Conservation (phyloP, 2,888 invertebrate genomes). For the Mongoloraphidia duomilia region DNA sequence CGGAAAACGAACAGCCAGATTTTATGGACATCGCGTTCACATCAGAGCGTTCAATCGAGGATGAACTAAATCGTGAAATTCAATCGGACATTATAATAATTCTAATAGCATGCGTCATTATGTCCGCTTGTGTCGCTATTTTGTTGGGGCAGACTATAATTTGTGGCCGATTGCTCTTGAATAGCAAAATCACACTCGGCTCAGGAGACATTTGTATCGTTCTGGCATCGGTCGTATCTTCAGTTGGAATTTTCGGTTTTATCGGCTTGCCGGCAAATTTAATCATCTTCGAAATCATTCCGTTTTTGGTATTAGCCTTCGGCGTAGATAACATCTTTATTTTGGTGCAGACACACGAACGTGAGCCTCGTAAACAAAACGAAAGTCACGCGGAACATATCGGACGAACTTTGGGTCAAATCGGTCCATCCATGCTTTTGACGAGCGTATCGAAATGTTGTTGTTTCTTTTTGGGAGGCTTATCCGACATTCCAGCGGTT, state of each 20-base stretch:
- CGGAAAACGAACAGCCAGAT: conserved; percentile 41
- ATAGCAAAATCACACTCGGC: conserved; percentile 92
- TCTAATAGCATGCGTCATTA: conserved; percentile 85
- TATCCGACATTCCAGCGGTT: conserved; percentile 97
- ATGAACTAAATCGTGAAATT: conserved; percentile 85
- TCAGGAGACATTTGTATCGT: conserved; percentile 90
- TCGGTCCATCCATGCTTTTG: conserved; percentile 93
- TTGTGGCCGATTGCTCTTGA: conserved; percentile 64
- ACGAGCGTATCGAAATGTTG: conserved; percentile 88
- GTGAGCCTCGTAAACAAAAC: conserved; percentile 54
- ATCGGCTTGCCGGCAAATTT: conserved; percentile 81
- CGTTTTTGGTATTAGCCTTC: conserved; percentile 93
- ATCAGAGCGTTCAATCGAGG: conserved; percentile 87
- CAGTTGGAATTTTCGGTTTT: conserved; percentile 87
- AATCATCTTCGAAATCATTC: conserved; percentile 96
- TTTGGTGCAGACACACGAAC: conserved; percentile 85
- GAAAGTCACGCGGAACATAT: conserved; percentile 79
- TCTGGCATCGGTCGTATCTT: conserved; percentile 80
- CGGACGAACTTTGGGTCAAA: conserved; percentile 79
- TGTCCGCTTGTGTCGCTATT: conserved; percentile 95
- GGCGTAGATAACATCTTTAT: conserved; percentile 99
- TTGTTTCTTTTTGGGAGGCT: conserved; percentile 90
- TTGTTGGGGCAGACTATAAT: conserved; percentile 78
- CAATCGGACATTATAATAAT: conserved; percentile 87
- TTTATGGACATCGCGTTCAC: conserved; percentile 77